Evolutionary conservation across 30 jellyfish, hydroid and myxozoan species (phyloP), one percentile per base, ranked within the genome.

Genomic region (Pseudorhiza aurosa): DNA sequence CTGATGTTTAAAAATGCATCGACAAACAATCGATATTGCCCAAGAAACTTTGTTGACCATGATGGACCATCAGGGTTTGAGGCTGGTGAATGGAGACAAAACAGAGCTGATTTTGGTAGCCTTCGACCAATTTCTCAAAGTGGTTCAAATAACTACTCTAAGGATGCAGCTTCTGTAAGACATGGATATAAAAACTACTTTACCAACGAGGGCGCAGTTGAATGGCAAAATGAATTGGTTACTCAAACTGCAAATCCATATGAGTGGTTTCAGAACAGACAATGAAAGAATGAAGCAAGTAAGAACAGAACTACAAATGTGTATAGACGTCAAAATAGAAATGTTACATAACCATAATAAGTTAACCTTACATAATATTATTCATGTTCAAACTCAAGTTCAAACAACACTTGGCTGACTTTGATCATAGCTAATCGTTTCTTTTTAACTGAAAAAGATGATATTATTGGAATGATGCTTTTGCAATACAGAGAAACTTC

Each of bases 401-500:
- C 89, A 77, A 77, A 57, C 71, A 77, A 43, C 81, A 77, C 58
- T 32, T 58, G 89, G 72, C 82, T 59, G 29, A 77, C 35, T 77
- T 77, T 77, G 25, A 77, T 77, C 70, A 56, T 43, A 57, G 89
- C 71, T 19, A 77, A 46, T 21, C 89, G 70, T 31, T 77, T 37
- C 81, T 60, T 77, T 60, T 60, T 77, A 36, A 58, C 71, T 57
- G 89, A 51, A 37, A 77, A 47, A 59, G 89, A 40, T 37, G 89
- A 77, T 57, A 77, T 58, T 58, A 77, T 77, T 58, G 81, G 89
- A 19, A 57, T 60, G 69, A 77, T 15, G 71, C 82, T 77, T 77
- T 77, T 58, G 71, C 89, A 77, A 77, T 28, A 71, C 58, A 71
- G 72, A 28, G 58, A 31, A 75, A 75, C 88, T 57, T 77, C 89